Base-by-base conservation (phyloP, 2,797 vertebrate species). In the Aplochiton taeniatus region DNA sequence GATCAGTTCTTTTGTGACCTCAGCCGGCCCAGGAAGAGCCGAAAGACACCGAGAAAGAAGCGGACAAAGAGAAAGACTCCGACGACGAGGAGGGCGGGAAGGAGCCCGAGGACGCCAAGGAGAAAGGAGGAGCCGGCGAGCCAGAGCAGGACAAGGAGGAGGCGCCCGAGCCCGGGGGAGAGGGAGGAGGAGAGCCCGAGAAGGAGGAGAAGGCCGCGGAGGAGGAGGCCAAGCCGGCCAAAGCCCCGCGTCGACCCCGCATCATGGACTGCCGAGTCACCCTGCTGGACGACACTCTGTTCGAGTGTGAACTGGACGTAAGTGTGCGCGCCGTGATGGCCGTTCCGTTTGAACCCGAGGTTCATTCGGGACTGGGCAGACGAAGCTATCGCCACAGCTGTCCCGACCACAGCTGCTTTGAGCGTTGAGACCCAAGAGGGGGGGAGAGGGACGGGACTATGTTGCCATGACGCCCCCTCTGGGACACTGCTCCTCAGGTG, bases 301-400 rank as follows among this genome's bases (percentile, higher is more conserved):
- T 90, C 31, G 94, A 98, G 81, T 98, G 96, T 79, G 85, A 95
- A n/a, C 72, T 98, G 79, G 96, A 99, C 63, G 96, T 99, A 89
- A 94, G 94, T 79, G 6, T n/a, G n/a, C n/a, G n/a, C n/a, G n/a
- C n/a, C n/a, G n/a, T n/a, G n/a, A n/a, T n/a, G n/a, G n/a, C n/a
- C n/a, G n/a, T n/a, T n/a, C n/a, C n/a, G 58, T 62, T 11, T 12
- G 10, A 19, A 19, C 52, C 18, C 12, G 52, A 12, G 17, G 4
- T 7, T 12, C 57, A 12, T 47, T 19, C n/a, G 47, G 13, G 16
- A 42, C n/a, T 49, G 12, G 13, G 9, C 8, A 11, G 42, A 11
- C 1, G n/a, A 5, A 48, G 0, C 19, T 1, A 48, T 13, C 53
- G 1, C 12, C 20, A 7, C 20, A 61, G n/a, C 18, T 13, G 1